Base-by-base conservation (phyloP, 2,888 invertebrate species). In the Ennomos quercinarius region DNA sequence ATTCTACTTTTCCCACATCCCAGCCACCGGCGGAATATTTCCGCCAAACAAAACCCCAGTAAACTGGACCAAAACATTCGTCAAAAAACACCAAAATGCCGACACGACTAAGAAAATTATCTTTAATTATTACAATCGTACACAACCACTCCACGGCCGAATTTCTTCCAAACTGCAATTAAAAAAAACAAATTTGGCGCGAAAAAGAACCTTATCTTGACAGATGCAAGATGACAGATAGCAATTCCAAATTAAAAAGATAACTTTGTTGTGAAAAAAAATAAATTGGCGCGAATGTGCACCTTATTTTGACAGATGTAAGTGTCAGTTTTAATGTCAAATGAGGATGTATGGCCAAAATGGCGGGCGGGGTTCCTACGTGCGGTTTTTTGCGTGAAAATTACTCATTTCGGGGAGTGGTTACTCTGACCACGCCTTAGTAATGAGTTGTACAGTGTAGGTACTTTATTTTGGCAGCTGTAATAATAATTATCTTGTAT, bases 81-180 rank as follows among this genome's bases (percentile, higher is more conserved):
- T 70, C 66, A 72, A 82, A 82, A 79, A 80, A 79, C 68, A 44
- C 54, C 54, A 52, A 73, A 72, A 81, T 79, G 74, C 80, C 78
- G 58, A 69, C 67, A 62, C 69, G 71, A 70, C 57, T 64, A 71
- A 73, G 78, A 73, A 81, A 82, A 81, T 80, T 74, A 72, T 72
- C 68, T 67, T 76, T 81, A 80, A 81, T 81, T 80, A 81, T 77
- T 72, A 69, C 68, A 66, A 68, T 64, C 60, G n/a, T n/a, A n/a
- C n/a, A 59, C 27, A 61, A 60, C 54, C 54, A 47, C 61, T 59
- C 56, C 55, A 40, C 49, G 46, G 34, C 57, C 35, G 42, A 43
- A 38, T 45, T 55, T 12, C 37, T n/a, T 11, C 12, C 27, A 3
- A 10, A 12, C 40, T 9, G n/a, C 4, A 45, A 34, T 53, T 47